Evolutionary conservation across 2,888 invertebrate species (phyloP), one percentile per base, ranked within the genome.

Genomic region (Epiblema foenella): DNA sequence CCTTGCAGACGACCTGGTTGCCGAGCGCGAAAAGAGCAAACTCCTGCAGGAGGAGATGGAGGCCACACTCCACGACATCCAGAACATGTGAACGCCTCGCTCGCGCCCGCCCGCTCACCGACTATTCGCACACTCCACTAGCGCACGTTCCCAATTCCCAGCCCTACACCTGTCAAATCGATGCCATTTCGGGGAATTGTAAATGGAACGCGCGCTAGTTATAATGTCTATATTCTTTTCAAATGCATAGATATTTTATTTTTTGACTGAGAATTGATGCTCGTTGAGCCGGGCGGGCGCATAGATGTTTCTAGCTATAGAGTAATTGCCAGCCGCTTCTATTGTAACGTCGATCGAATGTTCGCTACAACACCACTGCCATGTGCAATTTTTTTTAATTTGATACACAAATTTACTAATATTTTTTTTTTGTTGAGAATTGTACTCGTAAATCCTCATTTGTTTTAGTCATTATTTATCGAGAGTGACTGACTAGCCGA

Each of bases 31-130:
- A 95, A 98, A 98, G 96, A 98, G 97, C 95, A 98, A 98, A 95
- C 95, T 97, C 93, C 96, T 99, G 93, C 97, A 98, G 94, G 98
- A 98, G 94, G 99, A 99, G 94, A 98, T 99, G 98, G 99, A 99
- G 95, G 97, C 98, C 89, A 98, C 99, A 89, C 96, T 99, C 95
- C 98, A 98, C 96, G 99, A 99, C 95, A 98, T 99, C 95, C 98
- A 99, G 95, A 98, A 98, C 94, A 98, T 99, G 98, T 99, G 97
- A 96, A 95, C 90, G 85, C 86, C 82, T 77, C 83, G 79, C 78
- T 79, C 75, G 81, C 81, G 77, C 81, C 75, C 81, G 78, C 76
- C 75, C 75, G 78, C 62, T 51, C 42, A 49, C 24, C 59, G 59
- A 72, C 66, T 73, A 75, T 67, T 74, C 74, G 73, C 74, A 60